phyloP scores from a whole-genome alignment of 2,113 vertebrate species.

The Rhinolophus ferrumequinum region DNA sequence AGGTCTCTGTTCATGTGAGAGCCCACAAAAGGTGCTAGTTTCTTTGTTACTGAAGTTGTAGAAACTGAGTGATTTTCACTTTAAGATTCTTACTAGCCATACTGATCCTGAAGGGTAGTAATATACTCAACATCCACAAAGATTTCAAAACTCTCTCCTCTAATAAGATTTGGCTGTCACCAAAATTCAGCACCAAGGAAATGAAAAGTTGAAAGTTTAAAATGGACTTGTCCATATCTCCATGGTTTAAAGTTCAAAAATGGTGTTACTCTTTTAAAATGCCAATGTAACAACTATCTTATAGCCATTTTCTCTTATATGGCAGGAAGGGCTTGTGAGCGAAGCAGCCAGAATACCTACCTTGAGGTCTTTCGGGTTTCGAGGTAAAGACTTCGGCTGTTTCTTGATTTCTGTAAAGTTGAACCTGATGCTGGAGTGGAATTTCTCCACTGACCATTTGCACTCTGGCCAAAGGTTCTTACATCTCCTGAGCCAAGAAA shows the following conservation, averaged over 20 bases:
- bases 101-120: background rate
- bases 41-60: slow-evolving; percentile 8
- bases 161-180: background rate
- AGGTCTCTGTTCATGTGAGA: background rate
- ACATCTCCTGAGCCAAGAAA: slow-evolving; percentile 64
- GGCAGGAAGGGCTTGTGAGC: background rate
- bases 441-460: slow-evolving; percentile 87
- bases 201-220: background rate
- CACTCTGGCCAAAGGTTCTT: slow-evolving; percentile 75
- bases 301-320: background rate
- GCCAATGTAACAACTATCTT: background rate
- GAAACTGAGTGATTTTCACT: background rate
- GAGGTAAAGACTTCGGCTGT: slow-evolving; percentile 82
- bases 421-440: slow-evolving; percentile 62
- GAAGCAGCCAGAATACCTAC: slow-evolving; percentile 59
- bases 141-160: background rate
- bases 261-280: slow-evolving; percentile 14
- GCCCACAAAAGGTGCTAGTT: background rate
- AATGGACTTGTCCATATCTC: background rate
- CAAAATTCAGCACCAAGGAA: slow-evolving; percentile 35
- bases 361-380: slow-evolving; percentile 85
- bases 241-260: slow-evolving; percentile 21
- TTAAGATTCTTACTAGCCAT: background rate
- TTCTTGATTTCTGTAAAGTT: slow-evolving; percentile 79
- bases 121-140: background rate